Evolutionary conservation across 2,797 vertebrate genomes (phyloP), one percentile per base, ranked within the genome.

Genomic region (Sparus aurata): DNA sequence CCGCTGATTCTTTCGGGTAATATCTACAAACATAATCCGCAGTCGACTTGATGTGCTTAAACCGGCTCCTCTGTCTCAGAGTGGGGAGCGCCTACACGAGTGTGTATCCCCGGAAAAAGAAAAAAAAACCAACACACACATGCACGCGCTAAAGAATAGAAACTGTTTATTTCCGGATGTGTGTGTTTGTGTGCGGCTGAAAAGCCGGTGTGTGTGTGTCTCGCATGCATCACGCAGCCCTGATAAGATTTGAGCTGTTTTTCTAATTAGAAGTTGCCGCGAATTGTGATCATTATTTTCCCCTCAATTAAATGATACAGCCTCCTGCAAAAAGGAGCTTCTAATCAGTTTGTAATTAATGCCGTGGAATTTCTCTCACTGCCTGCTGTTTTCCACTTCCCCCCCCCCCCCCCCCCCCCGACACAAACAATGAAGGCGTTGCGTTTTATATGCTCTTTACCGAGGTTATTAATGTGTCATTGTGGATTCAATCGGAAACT

Each of bases 281-380:
- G 92, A 95, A 95, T 95, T 93, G 92, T 90, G 94, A 95, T 95
- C 93, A 93, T 95, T 95, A 94, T 93, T 94, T 95, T 91, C 92
- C 82, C 87, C 89, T 94, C 94, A 95, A 95, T 95, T 95, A 95
- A 95, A 95, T 94, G 95, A 95, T 95, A 94, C 92, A 93, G 93
- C 86, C 90, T 93, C 94, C 89, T 91, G 92, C 87, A 90, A 92
- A 93, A 34, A 34, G 86, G 66, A 85, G 82, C 74, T 74, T 87
- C 85, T 93, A 95, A 95, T 94, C 94, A 91, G 89, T 92, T 94
- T 92, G 94, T 95, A 95, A 95, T 95, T 95, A 95, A 95, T 93
- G 93, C 93, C 61, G 53, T 65, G 78, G 81, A 81, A 78, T 84
- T 88, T 86, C 80, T 82, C 83, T 52, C 74, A 20, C 76, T 60